Percentiles rank a stretch among this genome's conserved stretches.
These are phyloP conservation scores for Montipora capitata DNA, from an alignment of 92 coral and sea anemone species.

Conservation along the genomic window DNA sequence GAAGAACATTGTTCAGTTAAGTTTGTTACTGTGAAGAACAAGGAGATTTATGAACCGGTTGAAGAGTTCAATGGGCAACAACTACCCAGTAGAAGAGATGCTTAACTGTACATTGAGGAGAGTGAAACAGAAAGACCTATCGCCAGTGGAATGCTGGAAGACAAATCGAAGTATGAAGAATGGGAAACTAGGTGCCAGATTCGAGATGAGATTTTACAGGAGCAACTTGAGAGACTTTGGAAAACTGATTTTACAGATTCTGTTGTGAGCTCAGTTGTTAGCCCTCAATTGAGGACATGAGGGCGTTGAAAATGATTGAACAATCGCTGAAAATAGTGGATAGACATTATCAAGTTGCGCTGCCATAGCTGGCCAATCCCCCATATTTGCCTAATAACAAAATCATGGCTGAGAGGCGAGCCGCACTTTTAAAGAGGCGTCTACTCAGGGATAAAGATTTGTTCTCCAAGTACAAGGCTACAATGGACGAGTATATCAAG, in stretches of 20 bases:
- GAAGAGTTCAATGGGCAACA: neutral
- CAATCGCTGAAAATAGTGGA: conserved; percentile 46
- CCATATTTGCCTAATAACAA: conserved; percentile 71
- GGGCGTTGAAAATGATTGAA: conserved; percentile 17
- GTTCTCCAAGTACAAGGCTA: conserved; percentile 52
- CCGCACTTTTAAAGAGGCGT: conserved; percentile 59
- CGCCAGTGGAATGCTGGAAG: neutral
- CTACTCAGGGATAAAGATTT: conserved; percentile 46
- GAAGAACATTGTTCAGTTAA: conserved; percentile 41
- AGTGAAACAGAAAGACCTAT: neutral
- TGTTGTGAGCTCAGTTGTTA: conserved; percentile 1
- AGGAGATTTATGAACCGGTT: conserved; percentile 30
- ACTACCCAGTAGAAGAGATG: neutral
- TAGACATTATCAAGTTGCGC: conserved; percentile 67
- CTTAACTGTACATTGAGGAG: neutral
- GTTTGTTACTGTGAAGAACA: conserved; percentile 37
- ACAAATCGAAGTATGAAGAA: conserved; percentile 22
- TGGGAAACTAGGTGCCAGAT: conserved; percentile 21
- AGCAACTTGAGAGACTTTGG: conserved; percentile 61
- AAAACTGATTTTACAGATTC: conserved; percentile 46
- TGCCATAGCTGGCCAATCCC: conserved; percentile 60
- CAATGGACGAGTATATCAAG: conserved; percentile 61
- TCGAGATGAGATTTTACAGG: conserved; percentile 48
- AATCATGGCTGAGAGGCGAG: conserved; percentile 50
- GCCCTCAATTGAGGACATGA: conserved; percentile 32